These are phyloP conservation scores for Brachionus paranguensis DNA, from an alignment of 1,140 invertebrate species.

Conservation along the genomic window DNA sequence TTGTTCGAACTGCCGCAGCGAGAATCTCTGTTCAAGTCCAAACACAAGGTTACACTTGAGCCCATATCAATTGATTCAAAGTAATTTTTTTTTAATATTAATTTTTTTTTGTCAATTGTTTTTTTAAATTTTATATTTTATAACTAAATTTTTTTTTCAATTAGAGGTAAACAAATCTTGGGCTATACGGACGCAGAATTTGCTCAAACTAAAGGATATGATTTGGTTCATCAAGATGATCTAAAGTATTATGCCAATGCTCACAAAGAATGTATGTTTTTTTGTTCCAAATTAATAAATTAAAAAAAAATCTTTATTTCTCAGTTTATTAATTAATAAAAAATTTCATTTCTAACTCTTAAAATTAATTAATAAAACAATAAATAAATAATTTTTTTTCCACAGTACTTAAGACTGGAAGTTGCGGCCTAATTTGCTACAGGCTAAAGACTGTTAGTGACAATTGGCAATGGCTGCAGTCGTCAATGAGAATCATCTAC, in stretches of 20 bases:
- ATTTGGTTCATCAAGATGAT: conserved; percentile 93
- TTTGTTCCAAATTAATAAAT: no score
- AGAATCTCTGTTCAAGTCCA: conserved; percentile 97
- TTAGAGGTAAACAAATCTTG: conserved; percentile 83
- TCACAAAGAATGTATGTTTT: conserved; percentile 89
- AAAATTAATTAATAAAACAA: not conserved
- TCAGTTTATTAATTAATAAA: no score
- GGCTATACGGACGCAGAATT: conserved; percentile 86
- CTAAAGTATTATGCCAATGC: conserved; percentile 93
- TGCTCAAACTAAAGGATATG: conserved; percentile 85
- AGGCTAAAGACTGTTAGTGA: conserved; percentile 82
- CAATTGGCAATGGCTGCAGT: conserved; percentile 92
- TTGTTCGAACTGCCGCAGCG: conserved; percentile 60
- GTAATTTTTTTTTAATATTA: conserved; percentile 58
- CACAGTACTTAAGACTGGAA: conserved; percentile 92
- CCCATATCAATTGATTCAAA: conserved; percentile 94
- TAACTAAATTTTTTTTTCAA: conserved; percentile 42
- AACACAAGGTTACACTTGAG: conserved; percentile 91
- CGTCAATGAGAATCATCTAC: conserved; percentile 88
- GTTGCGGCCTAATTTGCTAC: conserved; percentile 95
- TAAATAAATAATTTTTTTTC: conserved; percentile 43
- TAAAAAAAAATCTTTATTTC: no score
- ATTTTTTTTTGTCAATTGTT: conserved; percentile 33
- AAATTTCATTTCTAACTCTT: not conserved
- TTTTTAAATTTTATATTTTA: not conserved